A percentile compares a stretch with the other conserved stretches of the same genome.
These are phyloP conservation scores for Uria aalge DNA, from an alignment of 2,113 vertebrate genomes.

Conservation along the genomic window DNA sequence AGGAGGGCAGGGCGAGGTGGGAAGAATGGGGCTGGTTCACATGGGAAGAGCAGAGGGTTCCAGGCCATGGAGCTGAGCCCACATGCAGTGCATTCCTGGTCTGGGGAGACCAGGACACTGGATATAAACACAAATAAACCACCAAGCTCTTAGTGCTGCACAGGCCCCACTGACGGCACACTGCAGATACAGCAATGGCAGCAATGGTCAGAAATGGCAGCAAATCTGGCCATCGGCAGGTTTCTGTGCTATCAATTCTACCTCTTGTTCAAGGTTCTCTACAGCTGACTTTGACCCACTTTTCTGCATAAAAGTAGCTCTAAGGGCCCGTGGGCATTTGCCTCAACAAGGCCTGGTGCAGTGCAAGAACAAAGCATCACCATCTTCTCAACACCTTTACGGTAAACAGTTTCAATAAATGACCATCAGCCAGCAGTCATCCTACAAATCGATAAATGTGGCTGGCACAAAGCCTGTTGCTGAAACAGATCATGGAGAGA, in stretches of 20 bases:
- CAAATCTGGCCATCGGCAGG: neutral
- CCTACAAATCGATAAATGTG: neutral
- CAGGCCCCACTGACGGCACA: neutral
- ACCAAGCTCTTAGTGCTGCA: neutral
- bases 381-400: neutral
- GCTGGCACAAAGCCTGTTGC: neutral
- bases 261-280: neutral
- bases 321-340: neutral
- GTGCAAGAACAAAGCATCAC: neutral
- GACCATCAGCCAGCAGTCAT: neutral
- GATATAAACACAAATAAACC: neutral
- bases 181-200: neutral
- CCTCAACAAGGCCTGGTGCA: neutral
- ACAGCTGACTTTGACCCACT: neutral
- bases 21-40: neutral
- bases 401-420: neutral
- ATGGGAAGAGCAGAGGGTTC: neutral
- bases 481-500: neutral
- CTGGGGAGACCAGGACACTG: neutral
- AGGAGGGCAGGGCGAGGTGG: neutral
- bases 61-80: neutral
- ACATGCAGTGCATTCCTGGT: too few species aligned
- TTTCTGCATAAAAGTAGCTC: neutral
- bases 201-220: neutral
- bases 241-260: neutral